A percentile compares a stretch with the other conserved stretches of the same genome.
Conservation (phyloP, 2,113 vertebrate genomes). For the Erythrocercus mccallii region DNA sequence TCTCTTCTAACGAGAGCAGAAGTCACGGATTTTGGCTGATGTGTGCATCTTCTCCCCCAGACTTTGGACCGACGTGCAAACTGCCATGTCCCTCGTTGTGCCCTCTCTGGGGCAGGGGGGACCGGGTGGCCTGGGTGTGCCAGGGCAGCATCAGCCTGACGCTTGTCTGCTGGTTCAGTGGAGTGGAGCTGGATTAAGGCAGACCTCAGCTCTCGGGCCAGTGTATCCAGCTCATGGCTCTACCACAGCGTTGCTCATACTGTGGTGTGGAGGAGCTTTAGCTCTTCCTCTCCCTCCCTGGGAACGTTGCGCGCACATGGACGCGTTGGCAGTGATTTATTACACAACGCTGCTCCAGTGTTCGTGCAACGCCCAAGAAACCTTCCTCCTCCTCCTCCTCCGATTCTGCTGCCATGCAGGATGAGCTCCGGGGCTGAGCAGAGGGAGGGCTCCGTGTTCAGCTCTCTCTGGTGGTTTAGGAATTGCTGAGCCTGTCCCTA, state of each 20-base stretch:
- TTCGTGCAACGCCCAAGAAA: neutral
- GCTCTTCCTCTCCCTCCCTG: neutral
- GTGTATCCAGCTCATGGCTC: neutral
- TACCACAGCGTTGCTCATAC: fast-evolving
- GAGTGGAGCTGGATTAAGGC: neutral
- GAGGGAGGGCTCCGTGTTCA: neutral
- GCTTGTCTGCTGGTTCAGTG: neutral
- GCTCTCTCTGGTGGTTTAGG: neutral
- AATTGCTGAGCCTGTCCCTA: neutral
- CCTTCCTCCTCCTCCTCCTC: neutral
- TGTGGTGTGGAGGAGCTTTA: neutral
- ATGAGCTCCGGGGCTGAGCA: neutral
- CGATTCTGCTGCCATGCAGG: neutral
- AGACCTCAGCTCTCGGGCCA: fast-evolving
- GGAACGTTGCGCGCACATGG: neutral
- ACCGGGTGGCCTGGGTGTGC: neutral
- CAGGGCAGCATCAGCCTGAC: neutral
- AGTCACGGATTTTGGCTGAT: neutral
- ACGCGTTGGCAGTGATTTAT: neutral
- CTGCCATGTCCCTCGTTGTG: fast-evolving
- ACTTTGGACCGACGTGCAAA: neutral
- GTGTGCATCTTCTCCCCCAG: neutral
- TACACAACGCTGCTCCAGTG: neutral
- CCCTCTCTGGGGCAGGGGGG: fast-evolving
- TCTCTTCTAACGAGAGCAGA: neutral